Evolutionary conservation across 2,888 invertebrate genomes (phyloP).

Genomic region (Thecophora atra): DNA sequence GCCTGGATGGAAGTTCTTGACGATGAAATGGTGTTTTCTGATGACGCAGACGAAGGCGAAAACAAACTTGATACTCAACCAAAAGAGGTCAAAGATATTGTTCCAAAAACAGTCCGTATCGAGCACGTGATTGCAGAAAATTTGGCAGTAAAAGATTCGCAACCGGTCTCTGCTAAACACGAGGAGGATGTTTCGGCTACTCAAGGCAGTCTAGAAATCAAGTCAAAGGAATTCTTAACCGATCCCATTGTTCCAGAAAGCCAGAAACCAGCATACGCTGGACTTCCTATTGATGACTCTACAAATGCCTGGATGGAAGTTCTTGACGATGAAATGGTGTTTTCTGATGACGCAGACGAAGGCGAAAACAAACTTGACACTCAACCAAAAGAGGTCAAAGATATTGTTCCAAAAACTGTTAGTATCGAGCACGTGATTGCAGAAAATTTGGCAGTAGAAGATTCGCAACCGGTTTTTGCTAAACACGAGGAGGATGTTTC

Average conservation of each 20-base stretch:
- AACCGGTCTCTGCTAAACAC: too few relatives aligned
- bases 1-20: too few relatives aligned
- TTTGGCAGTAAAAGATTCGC: too few relatives aligned
- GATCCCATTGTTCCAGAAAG: constrained; percentile 7
- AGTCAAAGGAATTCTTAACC: not conserved
- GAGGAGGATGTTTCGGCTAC: not conserved
- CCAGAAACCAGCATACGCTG: constrained; percentile 50
- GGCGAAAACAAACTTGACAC: constrained; percentile 28
- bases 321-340: constrained; percentile 61
- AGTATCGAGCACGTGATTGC: not conserved
- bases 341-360: constrained; percentile 61
- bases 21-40: constrained; percentile 63
- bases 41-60: constrained; percentile 54
- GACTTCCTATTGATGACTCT: constrained; percentile 49
- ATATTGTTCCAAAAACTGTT: not conserved
- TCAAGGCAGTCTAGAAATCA: not conserved
- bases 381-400: not conserved
- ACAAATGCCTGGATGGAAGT: constrained; percentile 56
- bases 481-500: too few relatives aligned
- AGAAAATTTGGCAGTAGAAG: too few relatives aligned
- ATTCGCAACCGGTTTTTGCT: too few relatives aligned
- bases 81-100: not conserved
- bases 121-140: too few relatives aligned
- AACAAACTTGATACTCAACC: constrained; percentile 29
- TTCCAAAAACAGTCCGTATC: not conserved